A percentile compares a stretch with the other conserved stretches of the same genome.
Evolutionary conservation across 2,113 vertebrate species (phyloP).

Genomic region (Chaetura pelagica): DNA sequence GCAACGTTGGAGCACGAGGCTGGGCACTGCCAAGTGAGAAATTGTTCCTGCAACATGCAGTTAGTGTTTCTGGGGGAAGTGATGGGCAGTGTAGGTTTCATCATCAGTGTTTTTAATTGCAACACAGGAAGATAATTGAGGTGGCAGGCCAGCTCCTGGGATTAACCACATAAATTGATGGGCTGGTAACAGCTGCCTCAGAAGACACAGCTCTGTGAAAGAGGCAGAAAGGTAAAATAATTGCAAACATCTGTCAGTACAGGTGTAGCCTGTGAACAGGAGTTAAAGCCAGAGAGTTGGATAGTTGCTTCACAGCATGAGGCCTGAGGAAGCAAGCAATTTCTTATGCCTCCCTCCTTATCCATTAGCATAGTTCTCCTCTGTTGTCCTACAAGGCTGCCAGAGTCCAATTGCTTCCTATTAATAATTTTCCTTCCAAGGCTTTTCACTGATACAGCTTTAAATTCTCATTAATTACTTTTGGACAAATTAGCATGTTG

Average conservation of each 20-base stretch:
- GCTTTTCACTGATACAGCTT: not conserved
- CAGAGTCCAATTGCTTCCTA: not conserved
- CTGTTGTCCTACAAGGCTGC: not conserved
- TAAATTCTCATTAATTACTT: not conserved
- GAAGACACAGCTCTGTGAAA: not conserved
- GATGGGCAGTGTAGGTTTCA: not conserved
- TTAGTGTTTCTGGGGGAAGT: not conserved
- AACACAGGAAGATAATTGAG: not conserved
- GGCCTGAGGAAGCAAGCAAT: not conserved
- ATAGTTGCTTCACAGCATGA: not conserved
- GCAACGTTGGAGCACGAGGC: not conserved
- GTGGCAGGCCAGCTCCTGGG: not conserved
- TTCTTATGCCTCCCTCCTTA: not conserved
- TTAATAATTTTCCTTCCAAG: not conserved
- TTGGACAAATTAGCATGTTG: not conserved
- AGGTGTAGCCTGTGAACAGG: not conserved
- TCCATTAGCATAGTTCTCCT: not conserved
- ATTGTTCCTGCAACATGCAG: not conserved
- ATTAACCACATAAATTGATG: accelerated
- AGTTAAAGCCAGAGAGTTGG: not conserved
- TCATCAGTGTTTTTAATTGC: conserved; percentile 39
- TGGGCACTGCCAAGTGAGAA: conserved; percentile 24
- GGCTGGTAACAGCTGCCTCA: not conserved
- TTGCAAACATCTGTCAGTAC: not conserved
- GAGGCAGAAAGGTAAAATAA: not conserved